Base-by-base conservation (phyloP, 2,888 invertebrate genomes). In the Scrobipalpa costella region DNA sequence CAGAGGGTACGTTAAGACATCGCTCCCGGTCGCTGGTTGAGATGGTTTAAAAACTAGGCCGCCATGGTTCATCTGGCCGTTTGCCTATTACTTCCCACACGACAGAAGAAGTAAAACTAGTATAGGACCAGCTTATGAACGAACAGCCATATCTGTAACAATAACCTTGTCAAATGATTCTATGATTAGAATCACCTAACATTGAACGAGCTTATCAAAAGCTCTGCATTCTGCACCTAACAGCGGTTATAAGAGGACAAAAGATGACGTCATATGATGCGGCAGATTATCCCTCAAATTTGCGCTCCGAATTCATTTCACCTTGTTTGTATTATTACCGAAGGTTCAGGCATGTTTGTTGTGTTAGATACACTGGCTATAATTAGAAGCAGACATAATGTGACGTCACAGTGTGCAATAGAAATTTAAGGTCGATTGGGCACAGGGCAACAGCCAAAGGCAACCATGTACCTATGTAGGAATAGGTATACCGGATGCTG, bases 381-480 rank as follows among this genome's bases (percentile, higher is more conserved):
- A n/a, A 44, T n/a, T 44, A 44, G n/a, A 15, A 7, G 7, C 15
- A 44, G 44, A 44, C 44, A 44, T n/a, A 2, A 9, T 44, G 15
- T 44, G 44, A 44, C 44, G 44, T 44, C 44, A n/a, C n/a, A 15
- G 15, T 15, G 15, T 44, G 44, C 44, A 44, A n/a, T 44, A 44
- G 44, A 15, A 44, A 5, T 44, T 44, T 44, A n/a, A 44, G n/a
- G n/a, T 44, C 44, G 0, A 15, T n/a, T 44, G 27, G 27, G 44
- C 15, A 1, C n/a, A 78, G 71, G 17, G 80, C 77, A 2, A 75
- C 76, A 7, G 27, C 27, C 5, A 27, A 27, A 27, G 2, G 27
- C 5, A 27, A 27, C n/a, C n/a, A n/a, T 3, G 27, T 5, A 27
- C 2, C 5, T 27, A 27, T 27, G 27, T 27, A 27, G 27, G 27